Evolutionary conservation across 2,888 invertebrate species (phyloP), one percentile per base, ranked within the genome.

Genomic region (Agonopterix heracliana): DNA sequence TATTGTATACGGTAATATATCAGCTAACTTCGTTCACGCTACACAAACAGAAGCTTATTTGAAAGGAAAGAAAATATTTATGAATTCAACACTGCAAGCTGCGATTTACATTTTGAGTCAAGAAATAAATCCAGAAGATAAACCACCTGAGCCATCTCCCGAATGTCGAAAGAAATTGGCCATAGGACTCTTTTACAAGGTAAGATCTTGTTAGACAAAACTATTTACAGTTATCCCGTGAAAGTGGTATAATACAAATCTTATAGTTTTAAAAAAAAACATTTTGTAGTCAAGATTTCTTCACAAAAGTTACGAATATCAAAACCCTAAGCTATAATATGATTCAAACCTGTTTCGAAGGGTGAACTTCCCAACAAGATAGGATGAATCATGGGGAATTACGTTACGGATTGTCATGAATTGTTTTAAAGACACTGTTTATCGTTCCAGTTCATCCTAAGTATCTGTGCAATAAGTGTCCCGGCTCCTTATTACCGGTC

Each of bases 141-240:
- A 90, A 38, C 87, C 92, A 1, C 92, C 93, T 0, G 92, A 95
- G 64, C 91, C 93, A 0, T 89, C 92, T 0, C 91, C 93, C 0
- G 89, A 88, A 44, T 94, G 92, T 60, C 89, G 96, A 14, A 93
- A 91, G 64, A 90, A 90, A 45, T 74, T 96, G 26, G 94, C 95
- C 0, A 82, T 93, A 49, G 90, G 93, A 11, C 80, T 97, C 1
- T 93, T 96, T 63, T 97, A 96, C 71, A 96, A 95, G 90, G 94
- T 93, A 72, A 65, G 41, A 34, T 26, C 26, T 26, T 26, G 26
- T 26, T 26, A 5, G 26, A 1, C 26, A 26, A 26, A 26, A n/a
- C n/a, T n/a, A n/a, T n/a, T n/a, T n/a, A n/a, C n/a, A n/a, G n/a
- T n/a, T n/a, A n/a, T n/a, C n/a, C n/a, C n/a, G n/a, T n/a, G n/a